These are phyloP conservation scores for Dicrurus megarhynchus DNA, from an alignment of 2,113 vertebrate genomes.

Conservation along the genomic window DNA sequence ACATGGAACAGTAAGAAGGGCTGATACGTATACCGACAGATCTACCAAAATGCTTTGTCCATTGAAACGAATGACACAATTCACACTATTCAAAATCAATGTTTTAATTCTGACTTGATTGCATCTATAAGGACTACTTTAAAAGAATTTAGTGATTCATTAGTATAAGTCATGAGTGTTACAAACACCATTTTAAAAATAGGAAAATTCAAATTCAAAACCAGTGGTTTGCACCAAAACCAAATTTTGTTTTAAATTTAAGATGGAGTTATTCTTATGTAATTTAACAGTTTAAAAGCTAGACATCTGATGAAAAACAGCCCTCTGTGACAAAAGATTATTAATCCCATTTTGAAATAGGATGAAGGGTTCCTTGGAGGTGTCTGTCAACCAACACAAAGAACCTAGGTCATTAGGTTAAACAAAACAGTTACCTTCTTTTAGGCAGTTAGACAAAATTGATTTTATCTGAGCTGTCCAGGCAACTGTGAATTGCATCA, in stretches of 20 bases:
- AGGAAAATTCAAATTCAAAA: not conserved
- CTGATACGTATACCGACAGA: not conserved
- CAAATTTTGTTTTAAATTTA: not conserved
- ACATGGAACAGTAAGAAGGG: not conserved
- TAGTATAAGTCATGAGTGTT: not conserved
- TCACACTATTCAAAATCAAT: not conserved
- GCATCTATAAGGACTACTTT: not conserved
- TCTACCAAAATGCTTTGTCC: not conserved
- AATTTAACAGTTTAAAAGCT: not conserved
- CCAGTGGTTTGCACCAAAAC: not conserved
- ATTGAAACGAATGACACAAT: not conserved
- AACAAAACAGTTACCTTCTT: conserved; percentile 20
- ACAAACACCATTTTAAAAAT: not conserved
- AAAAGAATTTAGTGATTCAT: not conserved
- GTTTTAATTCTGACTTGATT: not conserved
- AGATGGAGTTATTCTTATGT: not conserved
- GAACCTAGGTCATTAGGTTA: not conserved
- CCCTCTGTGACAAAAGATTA: not conserved
- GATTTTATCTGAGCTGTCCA: not conserved
- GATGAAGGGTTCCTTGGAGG: not conserved
- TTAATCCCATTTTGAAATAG: not conserved
- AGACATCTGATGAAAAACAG: not conserved
- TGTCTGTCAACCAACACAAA: not conserved
- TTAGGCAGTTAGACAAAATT: not conserved
- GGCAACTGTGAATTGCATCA: not conserved